Conservation (phyloP, 2,888 invertebrate species). For the Drosophila nr. perissopoda region DNA sequence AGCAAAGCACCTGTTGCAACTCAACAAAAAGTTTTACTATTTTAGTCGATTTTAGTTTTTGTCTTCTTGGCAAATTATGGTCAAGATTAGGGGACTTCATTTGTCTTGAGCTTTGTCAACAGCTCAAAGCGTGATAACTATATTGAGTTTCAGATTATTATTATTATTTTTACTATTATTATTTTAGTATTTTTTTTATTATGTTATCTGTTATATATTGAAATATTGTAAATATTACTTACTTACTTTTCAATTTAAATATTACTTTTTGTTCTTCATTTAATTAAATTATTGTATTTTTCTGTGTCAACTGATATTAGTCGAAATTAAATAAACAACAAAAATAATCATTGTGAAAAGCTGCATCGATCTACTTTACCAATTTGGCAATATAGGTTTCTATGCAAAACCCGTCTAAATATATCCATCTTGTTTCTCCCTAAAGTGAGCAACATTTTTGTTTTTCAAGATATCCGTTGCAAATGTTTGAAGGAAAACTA, state of each 20-base stretch:
- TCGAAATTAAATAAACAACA: background rate
- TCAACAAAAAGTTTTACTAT: background rate
- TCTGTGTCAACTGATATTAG: background rate
- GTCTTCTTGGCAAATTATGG: background rate
- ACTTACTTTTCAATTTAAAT: background rate
- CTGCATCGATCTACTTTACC: background rate
- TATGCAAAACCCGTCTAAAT: no score
- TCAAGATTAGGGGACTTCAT: background rate
- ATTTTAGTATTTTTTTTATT: background rate
- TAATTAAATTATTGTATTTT: background rate
- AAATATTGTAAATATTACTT: background rate
- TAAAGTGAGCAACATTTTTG: no score
- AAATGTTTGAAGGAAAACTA: background rate
- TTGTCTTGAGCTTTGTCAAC: background rate
- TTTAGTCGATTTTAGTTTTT: background rate
- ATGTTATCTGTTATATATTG: background rate
- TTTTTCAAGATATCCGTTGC: no score
- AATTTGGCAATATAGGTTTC: no score
- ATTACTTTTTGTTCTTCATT: background rate
- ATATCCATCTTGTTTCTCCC: no score
- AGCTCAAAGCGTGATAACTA: background rate
- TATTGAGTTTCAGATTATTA: background rate
- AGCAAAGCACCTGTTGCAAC: constrained; percentile 43
- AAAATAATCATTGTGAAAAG: background rate
- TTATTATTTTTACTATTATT: background rate